phyloP scores from a whole-genome alignment of 2,888 invertebrate species.

The Andricus curvator region DNA sequence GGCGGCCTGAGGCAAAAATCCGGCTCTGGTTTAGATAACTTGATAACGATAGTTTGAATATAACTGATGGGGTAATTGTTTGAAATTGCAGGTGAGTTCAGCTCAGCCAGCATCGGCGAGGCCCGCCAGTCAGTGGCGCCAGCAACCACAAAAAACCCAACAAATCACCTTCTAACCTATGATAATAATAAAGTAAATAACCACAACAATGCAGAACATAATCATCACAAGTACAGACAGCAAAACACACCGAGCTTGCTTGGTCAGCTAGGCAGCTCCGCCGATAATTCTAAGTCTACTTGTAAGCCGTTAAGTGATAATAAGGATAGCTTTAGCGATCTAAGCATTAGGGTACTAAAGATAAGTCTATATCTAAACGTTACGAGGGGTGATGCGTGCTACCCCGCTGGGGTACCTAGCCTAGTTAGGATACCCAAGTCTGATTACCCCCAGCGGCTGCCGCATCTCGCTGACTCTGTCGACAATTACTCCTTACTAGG shows the following conservation, averaged over 20 bases:
- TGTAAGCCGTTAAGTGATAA: constrained; percentile 79
- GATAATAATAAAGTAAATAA: constrained; percentile 75
- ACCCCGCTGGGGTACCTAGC: constrained; percentile 77
- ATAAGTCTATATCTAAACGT: constrained; percentile 75
- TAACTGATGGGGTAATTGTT: constrained; percentile 16
- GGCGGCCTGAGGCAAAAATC: too few relatives aligned
- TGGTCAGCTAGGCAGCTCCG: constrained; percentile 75
- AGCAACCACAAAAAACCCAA: constrained; percentile 76
- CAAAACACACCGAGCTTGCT: constrained; percentile 73
- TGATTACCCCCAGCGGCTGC: constrained; percentile 76
- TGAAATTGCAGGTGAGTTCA: constrained; percentile 73
- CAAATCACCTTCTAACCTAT: constrained; percentile 76
- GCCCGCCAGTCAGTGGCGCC: constrained; percentile 76
- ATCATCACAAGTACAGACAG: constrained; percentile 77
- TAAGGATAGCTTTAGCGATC: constrained; percentile 78
- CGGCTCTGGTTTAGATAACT: neutral
- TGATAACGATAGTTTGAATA: neutral
- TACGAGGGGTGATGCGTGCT: constrained; percentile 71
- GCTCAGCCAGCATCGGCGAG: constrained; percentile 76
- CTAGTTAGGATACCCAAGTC: constrained; percentile 79
- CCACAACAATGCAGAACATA: constrained; percentile 77
- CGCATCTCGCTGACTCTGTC: constrained; percentile 74
- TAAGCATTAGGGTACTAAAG: constrained; percentile 78
- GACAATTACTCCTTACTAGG: constrained; percentile 77
- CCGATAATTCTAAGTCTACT: constrained; percentile 78